Percentiles rank a stretch among this genome's conserved stretches.
phyloP scores from a whole-genome alignment of 1,140 invertebrate genomes.

The Cotesia chilonis region DNA sequence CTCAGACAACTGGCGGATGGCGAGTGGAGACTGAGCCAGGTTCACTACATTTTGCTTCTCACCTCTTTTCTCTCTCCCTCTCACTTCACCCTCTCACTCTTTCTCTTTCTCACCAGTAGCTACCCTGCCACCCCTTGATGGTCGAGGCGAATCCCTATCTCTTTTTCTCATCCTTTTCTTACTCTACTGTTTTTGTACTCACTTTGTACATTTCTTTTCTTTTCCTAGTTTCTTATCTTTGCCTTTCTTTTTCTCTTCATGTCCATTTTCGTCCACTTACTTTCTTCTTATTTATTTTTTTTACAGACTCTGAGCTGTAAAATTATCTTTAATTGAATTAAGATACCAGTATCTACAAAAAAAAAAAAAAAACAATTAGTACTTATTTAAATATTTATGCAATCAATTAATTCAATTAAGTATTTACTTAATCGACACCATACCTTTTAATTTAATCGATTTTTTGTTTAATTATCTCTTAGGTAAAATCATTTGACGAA shows the following conservation, averaged over 20 bases:
- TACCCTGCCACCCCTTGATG: slow-evolving; percentile 8
- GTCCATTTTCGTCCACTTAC: slow-evolving; percentile 7
- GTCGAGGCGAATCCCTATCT: slow-evolving; percentile 9
- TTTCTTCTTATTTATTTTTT: not conserved
- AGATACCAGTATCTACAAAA: not conserved
- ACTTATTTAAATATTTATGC: not conserved
- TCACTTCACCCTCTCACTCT: slow-evolving; percentile 16
- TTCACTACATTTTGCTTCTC: slow-evolving; percentile 36
- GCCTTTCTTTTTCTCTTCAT: slow-evolving; percentile 10
- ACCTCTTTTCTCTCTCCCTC: slow-evolving; percentile 26
- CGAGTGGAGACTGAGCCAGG: slow-evolving; percentile 41
- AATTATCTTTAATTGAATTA: slow-evolving; percentile 6
- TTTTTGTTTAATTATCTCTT: too few species aligned
- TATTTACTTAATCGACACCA: too few species aligned
- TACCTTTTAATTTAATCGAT: too few species aligned
- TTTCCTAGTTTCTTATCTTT: slow-evolving; percentile 5
- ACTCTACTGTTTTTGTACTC: slow-evolving; percentile 11
- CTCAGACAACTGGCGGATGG: slow-evolving; percentile 42
- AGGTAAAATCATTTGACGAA: not conserved
- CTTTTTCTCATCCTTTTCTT: slow-evolving; percentile 1
- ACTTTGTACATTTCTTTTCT: slow-evolving; percentile 7
- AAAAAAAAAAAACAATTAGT: not conserved
- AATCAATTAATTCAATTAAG: too few species aligned
- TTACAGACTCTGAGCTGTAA: not conserved
- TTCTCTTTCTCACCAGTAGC: too few species aligned